Conservation (phyloP, 2,113 vertebrate species). For the Petrocephalus microphthalmus region DNA sequence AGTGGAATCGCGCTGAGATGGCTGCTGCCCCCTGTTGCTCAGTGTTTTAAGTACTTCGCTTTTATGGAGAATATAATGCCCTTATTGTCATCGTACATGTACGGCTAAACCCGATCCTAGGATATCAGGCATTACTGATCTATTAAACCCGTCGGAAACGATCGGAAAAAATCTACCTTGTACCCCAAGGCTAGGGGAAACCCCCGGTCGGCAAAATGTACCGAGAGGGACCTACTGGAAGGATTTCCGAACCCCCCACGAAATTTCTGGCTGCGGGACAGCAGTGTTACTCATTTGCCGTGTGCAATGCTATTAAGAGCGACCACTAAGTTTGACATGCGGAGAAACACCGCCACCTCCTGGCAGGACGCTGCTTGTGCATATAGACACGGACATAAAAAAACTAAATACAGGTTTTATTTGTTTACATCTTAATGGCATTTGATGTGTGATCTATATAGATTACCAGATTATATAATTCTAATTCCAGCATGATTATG, state of each 20-base stretch:
- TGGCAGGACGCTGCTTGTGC: background rate
- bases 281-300: background rate
- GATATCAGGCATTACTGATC: background rate
- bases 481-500: slow-evolving; percentile 11
- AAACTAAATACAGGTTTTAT: slow-evolving; percentile 37
- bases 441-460: background rate
- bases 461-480: slow-evolving; percentile 17
- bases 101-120: background rate
- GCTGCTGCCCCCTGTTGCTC: slow-evolving; percentile 36
- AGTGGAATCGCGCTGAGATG: background rate
- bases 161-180: background rate
- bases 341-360: background rate
- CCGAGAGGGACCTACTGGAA: background rate
- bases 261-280: background rate
- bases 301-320: background rate
- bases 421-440: slow-evolving; percentile 24
- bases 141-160: too few species aligned
- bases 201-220: background rate
- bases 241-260: background rate
- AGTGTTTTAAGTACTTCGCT: background rate
- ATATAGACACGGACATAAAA: slow-evolving; percentile 7
- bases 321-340: background rate
- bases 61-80: background rate
- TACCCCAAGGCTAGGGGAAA: background rate
- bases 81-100: background rate